Conservation (phyloP, 2,113 vertebrate species). For the Prinia subflava region DNA sequence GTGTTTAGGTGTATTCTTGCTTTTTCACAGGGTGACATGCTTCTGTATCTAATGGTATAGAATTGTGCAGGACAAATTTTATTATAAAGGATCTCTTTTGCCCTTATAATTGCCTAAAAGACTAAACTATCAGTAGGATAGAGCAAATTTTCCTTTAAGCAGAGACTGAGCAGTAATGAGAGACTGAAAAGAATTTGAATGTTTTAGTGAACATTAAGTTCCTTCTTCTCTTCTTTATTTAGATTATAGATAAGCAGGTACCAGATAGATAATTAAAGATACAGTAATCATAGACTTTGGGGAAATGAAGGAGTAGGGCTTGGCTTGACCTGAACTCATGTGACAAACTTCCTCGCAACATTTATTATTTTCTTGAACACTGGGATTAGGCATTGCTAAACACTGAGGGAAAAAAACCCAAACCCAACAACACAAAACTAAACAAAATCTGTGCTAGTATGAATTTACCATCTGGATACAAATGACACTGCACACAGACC, state of each 20-base stretch:
- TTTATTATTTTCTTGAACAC: not conserved
- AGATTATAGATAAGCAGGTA: not conserved
- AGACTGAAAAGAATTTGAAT: not conserved
- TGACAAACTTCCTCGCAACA: not conserved
- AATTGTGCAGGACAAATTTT: not conserved
- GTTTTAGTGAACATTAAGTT: not conserved
- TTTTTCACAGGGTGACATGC: not conserved
- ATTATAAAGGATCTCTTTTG: not conserved
- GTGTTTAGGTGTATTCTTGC: not conserved
- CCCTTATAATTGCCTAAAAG: not conserved
- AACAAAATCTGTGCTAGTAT: not conserved
- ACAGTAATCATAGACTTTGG: not conserved
- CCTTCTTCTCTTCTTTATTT: not conserved
- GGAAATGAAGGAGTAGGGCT: not conserved
- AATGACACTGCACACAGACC: not conserved
- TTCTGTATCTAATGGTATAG: not conserved
- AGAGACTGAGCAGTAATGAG: not conserved
- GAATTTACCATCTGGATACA: not conserved
- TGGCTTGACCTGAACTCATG: not conserved
- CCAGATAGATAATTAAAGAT: not conserved
- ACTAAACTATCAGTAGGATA: not conserved
- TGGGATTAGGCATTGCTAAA: not conserved
- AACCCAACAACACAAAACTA: not conserved
- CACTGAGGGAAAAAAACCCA: not conserved
- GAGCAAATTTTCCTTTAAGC: not conserved